Base-by-base conservation (phyloP, 2,797 vertebrate species). In the Gambusia yucatana region DNA sequence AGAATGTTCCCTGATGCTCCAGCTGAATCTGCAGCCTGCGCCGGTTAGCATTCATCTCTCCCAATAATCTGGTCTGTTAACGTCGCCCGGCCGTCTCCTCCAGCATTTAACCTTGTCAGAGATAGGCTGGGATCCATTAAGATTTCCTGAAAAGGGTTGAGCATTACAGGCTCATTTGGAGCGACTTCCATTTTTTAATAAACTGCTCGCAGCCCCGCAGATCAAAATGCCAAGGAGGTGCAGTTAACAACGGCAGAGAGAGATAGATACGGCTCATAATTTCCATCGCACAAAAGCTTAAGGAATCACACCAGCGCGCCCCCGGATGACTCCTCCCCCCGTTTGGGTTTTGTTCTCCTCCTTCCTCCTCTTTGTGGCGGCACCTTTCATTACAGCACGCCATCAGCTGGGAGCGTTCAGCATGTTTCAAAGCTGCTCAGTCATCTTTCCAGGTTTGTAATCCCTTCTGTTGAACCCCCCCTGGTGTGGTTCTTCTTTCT, bases 161-260 rank as follows among this genome's bases (percentile, higher is more conserved):
- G 89, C 88, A 91, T 93, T 93, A 94, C 90, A 73, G 93, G 84
- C 94, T 94, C 92, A 95, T 96, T 95, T 93, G 89, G 92, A 95
- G 92, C 86, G 91, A 93, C 94, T 95, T 94, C 93, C 94, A 95
- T 94, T 95, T 95, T 52, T 96, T 96, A 96, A 96, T 96, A 94
- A 95, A 96, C 91, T 87, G 90, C 94, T 93, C 92, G 84, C 89
- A 91, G 92, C 88, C 79, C 90, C 57, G 89, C 87, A 87, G 93
- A 95, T 94, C 90, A 93, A 92, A 70, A 93, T 93, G 90, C 85
- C 47, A 81, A 87, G 82, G 91, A 88, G 90, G 84, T 84, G 92
- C 89, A 92, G 92, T 92, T 91, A 94, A 94, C 91, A 92, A 92
- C 88, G 90, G 90, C 82, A 22, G 48, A 22, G 47, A 48, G 90